Evolutionary conservation across 2,888 invertebrate species (phyloP).

Genomic region (Nymphalis polychloros): DNA sequence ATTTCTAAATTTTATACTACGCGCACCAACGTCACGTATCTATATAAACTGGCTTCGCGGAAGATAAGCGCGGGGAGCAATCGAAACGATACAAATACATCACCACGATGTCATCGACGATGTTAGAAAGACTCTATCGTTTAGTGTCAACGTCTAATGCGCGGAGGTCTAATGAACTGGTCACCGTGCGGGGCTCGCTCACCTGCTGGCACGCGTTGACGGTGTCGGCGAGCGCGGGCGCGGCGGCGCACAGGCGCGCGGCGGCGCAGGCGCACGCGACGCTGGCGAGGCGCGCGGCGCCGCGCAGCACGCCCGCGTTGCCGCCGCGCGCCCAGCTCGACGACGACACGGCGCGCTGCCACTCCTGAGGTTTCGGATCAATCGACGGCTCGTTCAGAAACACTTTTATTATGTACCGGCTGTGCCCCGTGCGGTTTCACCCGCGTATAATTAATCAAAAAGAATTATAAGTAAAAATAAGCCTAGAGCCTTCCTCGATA

Average conservation of each 20-base stretch:
- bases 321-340: constrained; percentile 45
- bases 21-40: no score
- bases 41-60: not conserved
- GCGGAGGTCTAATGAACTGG: not conserved
- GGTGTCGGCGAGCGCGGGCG: constrained; percentile 58
- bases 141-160: not conserved
- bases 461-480: no score
- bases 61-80: not conserved
- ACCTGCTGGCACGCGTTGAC: constrained; percentile 73
- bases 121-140: no score
- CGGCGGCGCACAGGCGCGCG: constrained; percentile 64
- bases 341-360: constrained; percentile 67
- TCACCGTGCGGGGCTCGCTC: constrained; percentile 11
- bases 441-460: no score
- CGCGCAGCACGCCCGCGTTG: constrained; percentile 70
- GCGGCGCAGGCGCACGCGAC: constrained; percentile 76
- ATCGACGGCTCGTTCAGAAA: not conserved
- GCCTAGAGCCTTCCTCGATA: no score
- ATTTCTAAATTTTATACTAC: no score
- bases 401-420: no score
- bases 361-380: constrained; percentile 53
- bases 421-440: no score
- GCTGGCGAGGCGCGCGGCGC: constrained; percentile 73
- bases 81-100: no score
- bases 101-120: no score